Base-by-base conservation (phyloP, 2,113 vertebrate species). In the Poeciliopsis occidentalis region DNA sequence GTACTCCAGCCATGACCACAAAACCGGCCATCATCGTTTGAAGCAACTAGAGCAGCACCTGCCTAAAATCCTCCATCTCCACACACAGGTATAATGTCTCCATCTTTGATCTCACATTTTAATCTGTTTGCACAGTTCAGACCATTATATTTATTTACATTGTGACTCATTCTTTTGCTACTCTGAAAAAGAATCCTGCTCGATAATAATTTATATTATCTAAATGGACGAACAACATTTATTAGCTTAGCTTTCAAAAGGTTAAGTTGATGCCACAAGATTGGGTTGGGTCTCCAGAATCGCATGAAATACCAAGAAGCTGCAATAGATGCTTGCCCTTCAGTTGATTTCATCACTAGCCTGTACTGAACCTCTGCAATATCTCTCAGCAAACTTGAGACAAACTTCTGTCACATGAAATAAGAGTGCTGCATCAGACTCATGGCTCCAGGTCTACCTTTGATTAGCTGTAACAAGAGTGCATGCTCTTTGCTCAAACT, bases 51-150 rank as follows among this genome's bases (percentile, higher is more conserved):
- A n/a, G n/a, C n/a, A n/a, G n/a, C n/a, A n/a, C n/a, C n/a, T n/a
- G n/a, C n/a, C n/a, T n/a, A n/a, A n/a, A n/a, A 75, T 93, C 64
- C 81, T 95, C 10, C 88, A 88, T 47, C 85, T 92, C 37, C 94
- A 92, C 77, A 90, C 94, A 73, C 89, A 95, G 94, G 95, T 95
- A 91, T 32, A 64, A 0, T 67, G 37, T 34, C 1, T 41, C 31
- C 19, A 24, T 39, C 37, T 30, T 73, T 54, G 51, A 41, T 51
- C 39, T 27, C 3, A 24, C 2, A 47, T 47, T 19, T 17, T 47
- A 47, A 47, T 17, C 17, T 47, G 44, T 19, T 47, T 47, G 5
- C 44, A 47, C 44, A 51, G 34, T 60, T 29, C 47, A 17, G 1
- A 19, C 24, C 11, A 1, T 22, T 37, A 12, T 17, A 15, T 13